A percentile compares a stretch with the other conserved stretches of the same genome.
phyloP scores from a whole-genome alignment of 37 sponge, comb jelly and placozoan species.

The Amphimedon queenslandica region DNA sequence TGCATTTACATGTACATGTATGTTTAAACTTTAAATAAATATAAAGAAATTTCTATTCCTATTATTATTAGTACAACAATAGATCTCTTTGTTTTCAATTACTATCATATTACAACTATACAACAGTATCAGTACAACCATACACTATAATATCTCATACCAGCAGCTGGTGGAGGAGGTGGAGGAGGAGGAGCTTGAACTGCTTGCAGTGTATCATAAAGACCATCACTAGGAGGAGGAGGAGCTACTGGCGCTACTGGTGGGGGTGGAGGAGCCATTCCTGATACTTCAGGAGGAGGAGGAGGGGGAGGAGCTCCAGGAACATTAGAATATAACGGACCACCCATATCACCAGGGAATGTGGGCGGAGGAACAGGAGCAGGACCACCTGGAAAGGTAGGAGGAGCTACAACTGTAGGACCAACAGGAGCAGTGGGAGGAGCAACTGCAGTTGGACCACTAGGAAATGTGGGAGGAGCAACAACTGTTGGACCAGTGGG shows the following conservation, averaged over 20 bases:
- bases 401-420: constrained; percentile 2
- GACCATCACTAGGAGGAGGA: constrained; percentile 13
- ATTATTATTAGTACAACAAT: no score
- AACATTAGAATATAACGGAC: not conserved
- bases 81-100: no score
- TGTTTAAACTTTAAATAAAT: no score
- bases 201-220: not conserved
- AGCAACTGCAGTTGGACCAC: constrained; percentile 5
- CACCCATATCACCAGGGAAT: not conserved
- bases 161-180: no score
- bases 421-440: constrained; percentile 15
- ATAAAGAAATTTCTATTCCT: no score
- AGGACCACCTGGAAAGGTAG: not conserved
- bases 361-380: constrained; percentile 1
- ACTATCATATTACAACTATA: no score
- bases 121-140: no score
- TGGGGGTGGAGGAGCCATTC: constrained; percentile 17
- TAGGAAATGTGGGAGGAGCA: constrained; percentile 18
- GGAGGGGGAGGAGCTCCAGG: constrained; percentile 14
- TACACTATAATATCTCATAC: no score
- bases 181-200: no score
- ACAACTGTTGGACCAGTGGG: not conserved
- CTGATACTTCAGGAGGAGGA: constrained; percentile 8
- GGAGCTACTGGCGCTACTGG: constrained; percentile 6
- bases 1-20: constrained; percentile 11